Base-by-base conservation (phyloP, 2,797 vertebrate species). In the Microctenopoma lineatum region DNA sequence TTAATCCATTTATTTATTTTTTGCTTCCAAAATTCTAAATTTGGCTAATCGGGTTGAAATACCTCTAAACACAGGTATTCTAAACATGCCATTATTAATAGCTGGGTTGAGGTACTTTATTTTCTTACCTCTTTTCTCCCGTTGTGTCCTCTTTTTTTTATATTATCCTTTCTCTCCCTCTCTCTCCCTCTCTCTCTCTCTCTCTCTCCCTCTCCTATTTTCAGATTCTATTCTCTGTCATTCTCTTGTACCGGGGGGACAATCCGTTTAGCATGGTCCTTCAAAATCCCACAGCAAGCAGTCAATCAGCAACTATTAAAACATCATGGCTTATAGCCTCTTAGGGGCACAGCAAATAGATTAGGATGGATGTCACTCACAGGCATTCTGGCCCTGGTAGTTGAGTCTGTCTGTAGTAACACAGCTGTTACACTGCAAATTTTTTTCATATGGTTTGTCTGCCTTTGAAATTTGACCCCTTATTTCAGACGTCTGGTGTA, bases 391-490 rank as follows among this genome's bases (percentile, higher is more conserved):
- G 67, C 25, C 38, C 18, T 63, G 45, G 51, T 77, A 77, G 54
- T 63, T 39, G n/a, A 59, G 58, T 73, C 83, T 73, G 74, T 76
- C 57, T 73, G 66, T 66, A 78, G 68, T 84, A 73, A 83, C 66
- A 84, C 15, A 55, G 59, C 58, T 84, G 58, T 86, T 86, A 75
- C 59, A 66, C 56, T 81, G 51, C 29, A 87, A 83, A 78, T 75
- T 60, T 47, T 47, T 53, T 87, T 74, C 81, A 88, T 81, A 84
- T 84, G 81, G 65, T 77, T 64, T 72, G 50, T 29, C 50, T 75
- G 67, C 63, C 68, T 84, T 91, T 90, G 76, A 88, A 89, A 85
- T 73, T 51, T 54, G 59, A 83, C 51, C n/a, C 41, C 44, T 13
- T 68, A 18, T 68, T 57, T 86, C 67, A 82, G 42, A 73, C 59